Conservation (phyloP, 2,113 vertebrate species). For the Vireo altiloquus region DNA sequence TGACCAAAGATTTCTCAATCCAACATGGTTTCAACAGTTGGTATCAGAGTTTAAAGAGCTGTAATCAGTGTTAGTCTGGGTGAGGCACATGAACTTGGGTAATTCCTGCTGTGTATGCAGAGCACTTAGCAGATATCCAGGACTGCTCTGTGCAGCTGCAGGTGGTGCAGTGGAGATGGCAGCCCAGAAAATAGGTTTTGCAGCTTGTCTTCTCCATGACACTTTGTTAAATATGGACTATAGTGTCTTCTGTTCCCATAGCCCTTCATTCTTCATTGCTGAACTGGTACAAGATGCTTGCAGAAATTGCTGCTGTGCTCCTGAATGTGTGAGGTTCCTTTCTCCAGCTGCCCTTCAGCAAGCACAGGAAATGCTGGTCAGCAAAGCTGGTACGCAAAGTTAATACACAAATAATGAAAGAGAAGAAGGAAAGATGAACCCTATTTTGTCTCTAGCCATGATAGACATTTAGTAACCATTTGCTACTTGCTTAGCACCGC, state of each 20-base stretch:
- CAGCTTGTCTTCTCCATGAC: neutral
- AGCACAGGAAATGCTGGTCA: neutral
- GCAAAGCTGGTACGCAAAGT: neutral
- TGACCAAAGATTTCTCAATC: neutral
- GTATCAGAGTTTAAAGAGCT: neutral
- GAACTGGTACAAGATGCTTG: neutral
- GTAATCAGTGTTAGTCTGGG: neutral
- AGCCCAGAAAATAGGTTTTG: neutral
- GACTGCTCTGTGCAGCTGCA: neutral
- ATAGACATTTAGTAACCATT: neutral
- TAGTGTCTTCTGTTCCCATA: neutral
- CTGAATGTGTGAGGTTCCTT: neutral
- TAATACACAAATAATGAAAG: neutral
- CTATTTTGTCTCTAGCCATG: neutral
- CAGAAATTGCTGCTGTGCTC: neutral
- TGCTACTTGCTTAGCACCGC: neutral
- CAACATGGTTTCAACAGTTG: neutral
- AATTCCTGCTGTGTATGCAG: neutral
- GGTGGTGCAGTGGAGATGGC: neutral
- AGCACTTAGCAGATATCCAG: neutral
- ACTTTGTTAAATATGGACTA: conserved; percentile 1
- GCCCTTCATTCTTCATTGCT: neutral
- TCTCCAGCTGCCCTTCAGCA: neutral
- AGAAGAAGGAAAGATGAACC: neutral
- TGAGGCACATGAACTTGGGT: neutral